phyloP scores from a whole-genome alignment of 2,797 vertebrate species.

The Parotocinclus haroldoi region DNA sequence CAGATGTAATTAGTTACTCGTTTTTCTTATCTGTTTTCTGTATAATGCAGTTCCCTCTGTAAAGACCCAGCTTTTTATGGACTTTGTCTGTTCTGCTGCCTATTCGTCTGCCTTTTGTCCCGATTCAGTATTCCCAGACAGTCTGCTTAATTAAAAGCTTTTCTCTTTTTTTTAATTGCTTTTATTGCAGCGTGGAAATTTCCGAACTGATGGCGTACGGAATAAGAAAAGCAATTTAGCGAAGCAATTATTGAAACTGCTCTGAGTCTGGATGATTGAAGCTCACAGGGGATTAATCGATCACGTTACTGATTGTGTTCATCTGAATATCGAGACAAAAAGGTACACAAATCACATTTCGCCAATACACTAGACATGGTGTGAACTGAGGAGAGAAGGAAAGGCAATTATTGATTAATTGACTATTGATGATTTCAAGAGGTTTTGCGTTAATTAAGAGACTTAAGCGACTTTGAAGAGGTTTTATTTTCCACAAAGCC shows the following conservation, averaged over 20 bases:
- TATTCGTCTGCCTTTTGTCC: not conserved
- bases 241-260: not conserved
- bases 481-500: too few species aligned
- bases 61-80: not conserved
- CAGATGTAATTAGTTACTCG: too few species aligned
- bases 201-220: too few species aligned
- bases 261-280: constrained; percentile 6
- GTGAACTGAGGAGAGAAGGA: not conserved
- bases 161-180: not conserved
- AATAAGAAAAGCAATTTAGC: not conserved
- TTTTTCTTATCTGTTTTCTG: too few species aligned
- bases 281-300: not conserved
- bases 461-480: too few species aligned
- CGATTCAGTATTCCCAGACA: not conserved
- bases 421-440: not conserved
- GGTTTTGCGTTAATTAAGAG: too few species aligned
- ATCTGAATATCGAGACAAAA: not conserved
- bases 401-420: not conserved
- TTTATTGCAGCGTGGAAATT: not conserved
- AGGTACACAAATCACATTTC: not conserved
- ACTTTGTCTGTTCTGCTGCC: not conserved
- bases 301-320: not conserved
- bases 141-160: not conserved
- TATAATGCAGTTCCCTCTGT: too few species aligned
- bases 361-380: too few species aligned